Percentiles rank a stretch among this genome's conserved stretches.
These are phyloP conservation scores for Toxostoma redivivum DNA, from an alignment of 2,113 vertebrate species.

Conservation along the genomic window DNA sequence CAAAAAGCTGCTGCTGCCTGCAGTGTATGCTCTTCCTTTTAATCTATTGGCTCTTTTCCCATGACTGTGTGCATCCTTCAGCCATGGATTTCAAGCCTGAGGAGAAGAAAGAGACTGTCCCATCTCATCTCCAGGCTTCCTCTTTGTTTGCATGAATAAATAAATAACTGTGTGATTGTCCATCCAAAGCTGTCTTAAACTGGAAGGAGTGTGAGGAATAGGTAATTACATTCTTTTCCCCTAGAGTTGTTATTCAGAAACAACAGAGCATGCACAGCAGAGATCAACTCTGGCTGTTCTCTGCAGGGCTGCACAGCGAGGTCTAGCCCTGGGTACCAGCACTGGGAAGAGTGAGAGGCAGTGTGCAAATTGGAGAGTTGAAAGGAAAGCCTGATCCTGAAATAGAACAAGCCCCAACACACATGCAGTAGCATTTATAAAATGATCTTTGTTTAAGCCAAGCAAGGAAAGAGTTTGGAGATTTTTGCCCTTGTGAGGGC, in stretches of 20 bases:
- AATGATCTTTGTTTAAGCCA: background rate
- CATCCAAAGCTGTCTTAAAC: background rate
- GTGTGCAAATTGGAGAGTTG: background rate
- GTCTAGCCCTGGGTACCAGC: background rate
- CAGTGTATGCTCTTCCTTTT: background rate
- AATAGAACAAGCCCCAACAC: background rate
- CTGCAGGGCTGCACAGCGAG: accelerated
- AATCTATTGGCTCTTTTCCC: background rate
- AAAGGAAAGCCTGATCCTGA: background rate
- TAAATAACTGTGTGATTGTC: background rate
- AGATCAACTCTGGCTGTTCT: background rate
- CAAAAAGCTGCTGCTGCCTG: background rate
- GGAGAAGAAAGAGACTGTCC: background rate
- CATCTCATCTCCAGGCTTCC: background rate
- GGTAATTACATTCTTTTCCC: background rate
- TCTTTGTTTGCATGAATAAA: background rate
- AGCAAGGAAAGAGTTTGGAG: background rate
- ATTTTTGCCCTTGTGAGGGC: background rate
- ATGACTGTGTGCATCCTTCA: background rate
- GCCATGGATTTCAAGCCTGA: background rate
- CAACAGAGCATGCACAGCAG: background rate
- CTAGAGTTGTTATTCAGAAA: background rate
- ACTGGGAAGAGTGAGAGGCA: background rate
- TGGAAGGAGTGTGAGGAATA: background rate
- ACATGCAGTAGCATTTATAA: background rate